A percentile compares a stretch with the other conserved stretches of the same genome.
phyloP scores from a whole-genome alignment of 2,113 vertebrate species.

The Sylvilagus bachmani region DNA sequence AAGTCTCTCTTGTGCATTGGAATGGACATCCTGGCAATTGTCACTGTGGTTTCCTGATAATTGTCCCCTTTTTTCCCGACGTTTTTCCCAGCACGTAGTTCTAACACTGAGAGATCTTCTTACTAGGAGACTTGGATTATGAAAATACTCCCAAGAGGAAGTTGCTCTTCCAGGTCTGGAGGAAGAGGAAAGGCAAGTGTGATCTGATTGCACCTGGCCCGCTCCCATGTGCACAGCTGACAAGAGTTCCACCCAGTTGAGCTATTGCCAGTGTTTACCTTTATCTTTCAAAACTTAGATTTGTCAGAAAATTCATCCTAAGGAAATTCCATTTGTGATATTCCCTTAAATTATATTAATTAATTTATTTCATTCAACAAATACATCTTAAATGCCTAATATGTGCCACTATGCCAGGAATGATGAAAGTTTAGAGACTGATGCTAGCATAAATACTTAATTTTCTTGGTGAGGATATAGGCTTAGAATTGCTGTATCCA shows the following conservation, averaged over 20 bases:
- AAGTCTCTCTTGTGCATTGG: constrained; percentile 20
- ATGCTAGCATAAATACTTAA: not conserved
- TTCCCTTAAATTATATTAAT: not conserved
- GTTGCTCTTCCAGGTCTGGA: constrained; percentile 12
- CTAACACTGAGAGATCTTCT: not conserved
- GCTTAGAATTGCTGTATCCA: not conserved
- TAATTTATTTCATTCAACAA: constrained; percentile 21
- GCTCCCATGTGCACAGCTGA: not conserved
- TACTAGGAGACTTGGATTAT: not conserved
- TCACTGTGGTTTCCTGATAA: constrained; percentile 64
- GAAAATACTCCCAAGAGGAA: constrained; percentile 63
- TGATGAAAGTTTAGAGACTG: not conserved
- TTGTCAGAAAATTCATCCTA: not conserved
- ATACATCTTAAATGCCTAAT: not conserved
- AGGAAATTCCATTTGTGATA: constrained; percentile 12
- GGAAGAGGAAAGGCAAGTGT: constrained; percentile 48
- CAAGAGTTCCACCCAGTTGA: not conserved
- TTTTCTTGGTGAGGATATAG: not conserved
- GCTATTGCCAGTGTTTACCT: not conserved
- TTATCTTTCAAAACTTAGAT: not conserved
- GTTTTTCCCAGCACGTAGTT: not conserved
- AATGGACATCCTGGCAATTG: constrained; percentile 50
- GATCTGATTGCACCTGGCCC: constrained; percentile 42
- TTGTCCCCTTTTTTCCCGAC: constrained; percentile 64
- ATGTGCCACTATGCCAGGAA: not conserved